Evolutionary conservation across 2,888 invertebrate genomes (phyloP).

Genomic region (Celastrina argiolus): DNA sequence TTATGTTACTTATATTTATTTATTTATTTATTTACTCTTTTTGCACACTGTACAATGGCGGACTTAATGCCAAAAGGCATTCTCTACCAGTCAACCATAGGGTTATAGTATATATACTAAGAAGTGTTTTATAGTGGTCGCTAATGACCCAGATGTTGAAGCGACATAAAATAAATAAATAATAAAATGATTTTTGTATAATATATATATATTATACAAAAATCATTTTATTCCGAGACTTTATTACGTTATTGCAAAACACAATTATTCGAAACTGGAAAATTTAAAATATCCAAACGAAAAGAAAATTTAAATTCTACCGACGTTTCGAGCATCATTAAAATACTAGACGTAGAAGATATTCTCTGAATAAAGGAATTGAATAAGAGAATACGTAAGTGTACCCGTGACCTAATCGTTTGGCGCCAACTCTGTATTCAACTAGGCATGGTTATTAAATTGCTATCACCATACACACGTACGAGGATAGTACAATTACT

Average conservation of each 20-base stretch:
- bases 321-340: conserved; percentile 35
- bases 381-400: conserved; percentile 36
- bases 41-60: no score
- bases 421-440: conserved; percentile 36
- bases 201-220: neutral
- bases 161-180: no score
- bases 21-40: no score
- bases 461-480: conserved; percentile 59
- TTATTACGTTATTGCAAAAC: conserved; percentile 16
- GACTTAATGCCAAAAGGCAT: no score
- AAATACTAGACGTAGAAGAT: conserved; percentile 37
- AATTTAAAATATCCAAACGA: conserved; percentile 23
- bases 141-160: no score
- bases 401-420: conserved; percentile 36
- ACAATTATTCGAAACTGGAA: conserved; percentile 20
- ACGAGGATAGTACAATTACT: conserved; percentile 27
- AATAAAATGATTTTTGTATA: no score
- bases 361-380: conserved; percentile 35
- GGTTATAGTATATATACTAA: no score
- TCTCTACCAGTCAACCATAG: no score
- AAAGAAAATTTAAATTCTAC: conserved; percentile 34
- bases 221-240: neutral
- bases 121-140: no score
- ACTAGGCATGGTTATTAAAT: conserved; percentile 51
- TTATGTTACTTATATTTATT: no score